Base-by-base conservation (phyloP, 23 tunicate species). In the Phallusia fumigata region DNA sequence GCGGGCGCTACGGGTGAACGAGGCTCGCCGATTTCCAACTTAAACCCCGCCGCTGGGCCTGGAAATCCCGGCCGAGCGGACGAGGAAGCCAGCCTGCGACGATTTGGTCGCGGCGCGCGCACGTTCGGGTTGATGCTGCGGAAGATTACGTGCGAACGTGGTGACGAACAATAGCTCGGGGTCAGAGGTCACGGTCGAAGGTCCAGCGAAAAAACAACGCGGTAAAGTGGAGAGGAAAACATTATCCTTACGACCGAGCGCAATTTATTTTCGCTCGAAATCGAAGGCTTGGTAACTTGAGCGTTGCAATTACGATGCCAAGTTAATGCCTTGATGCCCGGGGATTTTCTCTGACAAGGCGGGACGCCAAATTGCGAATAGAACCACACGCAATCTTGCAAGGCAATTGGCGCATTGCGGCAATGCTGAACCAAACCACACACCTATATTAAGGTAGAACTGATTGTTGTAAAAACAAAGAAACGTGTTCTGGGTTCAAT, bases 101-200 rank as follows among this genome's bases (percentile, higher is more conserved):
- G 47, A 40, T 40, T 40, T 40, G 47, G 47, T 40, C 47, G 15
- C 15, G 15, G 28, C 69, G 69, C 69, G 26, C 69, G 11, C 69
- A 24, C 69, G 69, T 6, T 58, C 28, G 3, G 16, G 28, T 58
- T 24, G 69, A 40, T 40, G 47, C 47, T 58, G 3, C 28, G 69
- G 5, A 24, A 58, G 69, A 58, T 58, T 6, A 58, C 69, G 28
- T 3, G 69, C 69, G 5, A 22, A 24, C 28, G 69, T 24, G 69
- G 3, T 58, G 69, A 58, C 69, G 69, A 24, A 58, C 69, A 58
- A 58, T 58, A 16, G 28, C 69, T 13, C 69, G 69, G 69, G 69
- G 69, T 58, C 69, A 24, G 69, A 58, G 69, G 69, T 58, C 69
- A 58, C 26, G 69, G 69, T 58, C 15, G 28, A 58, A 58, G 69